A percentile compares a stretch with the other conserved stretches of the same genome.
These are phyloP conservation scores for Drosophila nannoptera DNA, from an alignment of 1,140 invertebrate species.

Conservation along the genomic window DNA sequence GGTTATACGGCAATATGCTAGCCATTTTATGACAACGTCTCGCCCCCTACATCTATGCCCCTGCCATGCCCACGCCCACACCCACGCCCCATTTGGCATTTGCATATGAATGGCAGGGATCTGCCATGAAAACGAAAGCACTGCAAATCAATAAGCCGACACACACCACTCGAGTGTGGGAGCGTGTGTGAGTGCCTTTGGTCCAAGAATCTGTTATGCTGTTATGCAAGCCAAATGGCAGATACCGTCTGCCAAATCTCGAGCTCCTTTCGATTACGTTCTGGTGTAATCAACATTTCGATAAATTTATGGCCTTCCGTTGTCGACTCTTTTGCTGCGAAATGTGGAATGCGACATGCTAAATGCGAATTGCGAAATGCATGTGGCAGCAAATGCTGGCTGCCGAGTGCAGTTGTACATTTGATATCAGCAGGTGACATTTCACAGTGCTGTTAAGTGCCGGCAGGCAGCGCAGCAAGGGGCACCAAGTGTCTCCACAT, in stretches of 20 bases:
- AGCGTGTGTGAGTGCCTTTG: neutral
- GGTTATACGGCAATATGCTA: slow-evolving; percentile 38
- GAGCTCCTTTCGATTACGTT: slow-evolving; percentile 1
- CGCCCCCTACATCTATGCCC: slow-evolving; percentile 1
- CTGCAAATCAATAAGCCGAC: slow-evolving; percentile 45
- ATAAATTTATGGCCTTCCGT: slow-evolving; percentile 32
- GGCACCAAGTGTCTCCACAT: neutral
- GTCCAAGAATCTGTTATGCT: neutral
- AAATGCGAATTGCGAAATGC: slow-evolving; percentile 12
- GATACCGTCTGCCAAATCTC: slow-evolving; percentile 18
- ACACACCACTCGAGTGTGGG: neutral
- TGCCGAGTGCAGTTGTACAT: slow-evolving; percentile 34
- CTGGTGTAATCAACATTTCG: slow-evolving; percentile 41
- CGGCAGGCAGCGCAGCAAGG: neutral
- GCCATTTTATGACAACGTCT: slow-evolving; percentile 34
- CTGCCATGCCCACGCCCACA: neutral
- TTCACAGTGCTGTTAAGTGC: slow-evolving; percentile 47
- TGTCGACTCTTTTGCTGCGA: neutral
- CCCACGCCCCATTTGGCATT: slow-evolving; percentile 43
- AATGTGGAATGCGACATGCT: too few species aligned
- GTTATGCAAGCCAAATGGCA: slow-evolving; percentile 25
- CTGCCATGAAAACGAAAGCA: slow-evolving; percentile 50
- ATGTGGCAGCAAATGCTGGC: slow-evolving; percentile 4
- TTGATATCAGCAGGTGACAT: slow-evolving; percentile 36
- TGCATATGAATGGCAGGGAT: slow-evolving; percentile 47